phyloP scores from a whole-genome alignment of 2,113 vertebrate genomes.

The Hemiprocne comata region DNA sequence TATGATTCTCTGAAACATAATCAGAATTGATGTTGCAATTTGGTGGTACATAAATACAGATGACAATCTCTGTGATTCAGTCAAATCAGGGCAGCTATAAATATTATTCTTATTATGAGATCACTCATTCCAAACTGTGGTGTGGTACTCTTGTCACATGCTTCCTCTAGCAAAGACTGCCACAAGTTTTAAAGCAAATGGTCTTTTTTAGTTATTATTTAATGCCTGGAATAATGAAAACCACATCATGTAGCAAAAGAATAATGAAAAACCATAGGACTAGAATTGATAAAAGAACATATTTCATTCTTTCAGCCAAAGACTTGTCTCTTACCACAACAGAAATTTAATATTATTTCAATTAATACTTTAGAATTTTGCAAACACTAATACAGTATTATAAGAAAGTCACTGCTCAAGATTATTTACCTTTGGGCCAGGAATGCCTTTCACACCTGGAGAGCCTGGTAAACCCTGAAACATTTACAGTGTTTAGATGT shows the following conservation, averaged over 20 bases:
- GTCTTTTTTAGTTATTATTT: background rate
- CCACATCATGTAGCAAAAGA: background rate
- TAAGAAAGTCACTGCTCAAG: background rate
- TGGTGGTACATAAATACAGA: background rate
- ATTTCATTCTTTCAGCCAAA: background rate
- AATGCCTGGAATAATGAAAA: background rate
- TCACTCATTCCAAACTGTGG: background rate
- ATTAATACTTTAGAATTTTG: background rate
- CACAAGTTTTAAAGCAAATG: background rate
- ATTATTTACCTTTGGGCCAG: conserved; percentile 86
- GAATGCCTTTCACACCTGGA: conserved; percentile 86
- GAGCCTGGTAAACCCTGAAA: conserved; percentile 90
- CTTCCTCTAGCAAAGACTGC: background rate
- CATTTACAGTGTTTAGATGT: background rate
- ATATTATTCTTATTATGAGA: background rate
- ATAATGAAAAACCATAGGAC: background rate
- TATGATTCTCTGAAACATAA: background rate
- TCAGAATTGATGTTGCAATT: background rate
- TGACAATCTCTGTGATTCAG: background rate
- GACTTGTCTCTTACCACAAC: background rate
- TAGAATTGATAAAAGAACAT: background rate
- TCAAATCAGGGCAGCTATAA: background rate
- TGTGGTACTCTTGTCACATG: background rate
- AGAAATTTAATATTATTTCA: background rate
- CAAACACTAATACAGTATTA: background rate